A percentile compares a stretch with the other conserved stretches of the same genome.
These are phyloP conservation scores for Opisthocomus hoazin DNA, from an alignment of 2,113 vertebrate species.

Conservation along the genomic window DNA sequence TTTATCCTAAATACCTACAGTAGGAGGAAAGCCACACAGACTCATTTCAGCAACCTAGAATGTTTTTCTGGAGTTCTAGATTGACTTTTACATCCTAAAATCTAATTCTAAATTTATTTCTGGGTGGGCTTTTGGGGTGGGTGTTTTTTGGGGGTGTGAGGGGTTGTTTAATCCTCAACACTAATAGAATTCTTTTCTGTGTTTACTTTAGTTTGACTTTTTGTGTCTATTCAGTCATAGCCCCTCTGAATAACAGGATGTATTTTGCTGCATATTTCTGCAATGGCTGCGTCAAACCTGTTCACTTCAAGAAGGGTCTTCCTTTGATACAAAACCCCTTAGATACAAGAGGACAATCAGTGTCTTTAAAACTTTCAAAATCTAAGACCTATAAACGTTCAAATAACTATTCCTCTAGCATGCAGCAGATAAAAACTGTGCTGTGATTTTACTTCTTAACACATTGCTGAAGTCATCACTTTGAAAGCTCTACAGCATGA, in stretches of 20 bases:
- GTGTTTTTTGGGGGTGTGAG: background rate
- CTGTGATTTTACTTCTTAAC: conserved; percentile 36
- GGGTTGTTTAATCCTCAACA: background rate
- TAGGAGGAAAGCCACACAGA: background rate
- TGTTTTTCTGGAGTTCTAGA: background rate
- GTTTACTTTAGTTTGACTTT: background rate
- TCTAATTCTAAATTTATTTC: background rate
- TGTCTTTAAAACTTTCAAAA: background rate
- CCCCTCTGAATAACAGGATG: background rate
- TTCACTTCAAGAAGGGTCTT: background rate
- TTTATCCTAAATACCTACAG: background rate
- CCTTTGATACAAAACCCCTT: background rate
- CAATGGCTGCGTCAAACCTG: background rate
- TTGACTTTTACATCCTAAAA: background rate
- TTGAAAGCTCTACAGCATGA: background rate
- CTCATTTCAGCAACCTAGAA: background rate
- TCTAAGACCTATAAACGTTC: background rate
- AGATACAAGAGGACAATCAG: background rate
- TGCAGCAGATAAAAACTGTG: background rate
- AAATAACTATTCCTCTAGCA: background rate
- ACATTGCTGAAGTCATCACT: background rate
- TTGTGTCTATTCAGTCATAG: background rate
- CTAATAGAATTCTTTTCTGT: background rate
- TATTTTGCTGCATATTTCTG: background rate
- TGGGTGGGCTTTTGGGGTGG: background rate